Base-by-base conservation (phyloP, 2,113 vertebrate genomes). In the Serinus canaria region DNA sequence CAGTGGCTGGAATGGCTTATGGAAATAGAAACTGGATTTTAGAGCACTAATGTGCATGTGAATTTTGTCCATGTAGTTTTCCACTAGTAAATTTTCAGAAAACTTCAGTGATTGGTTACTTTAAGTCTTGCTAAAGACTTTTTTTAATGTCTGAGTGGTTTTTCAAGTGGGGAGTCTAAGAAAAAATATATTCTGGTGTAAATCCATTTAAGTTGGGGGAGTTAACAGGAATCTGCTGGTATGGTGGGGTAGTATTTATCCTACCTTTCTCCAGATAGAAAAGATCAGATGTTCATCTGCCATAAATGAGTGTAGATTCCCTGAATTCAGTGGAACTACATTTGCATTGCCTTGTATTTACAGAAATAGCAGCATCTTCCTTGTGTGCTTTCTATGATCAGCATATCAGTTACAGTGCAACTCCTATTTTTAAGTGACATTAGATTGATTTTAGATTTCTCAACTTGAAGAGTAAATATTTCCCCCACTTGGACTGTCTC, bases 341-440 rank as follows among this genome's bases (percentile, higher is more conserved):
- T 84, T 90, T 52, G 24, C 22, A 28, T 21, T 62, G 18, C 39
- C 56, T 82, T 66, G 9, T 80, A 31, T 46, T 79, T 69, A 64
- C 46, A 95, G 83, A 89, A 95, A 62, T 78, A 95, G 63, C 73
- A 70, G 47, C 53, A 8, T 68, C 66, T 60, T 82, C 63, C 31
- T 11, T 15, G 11, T 27, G 44, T 68, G 81, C 11, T 76, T 83
- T 87, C 87, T 58, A 1, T 46, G 74, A 69, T 87, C 77, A 85
- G 62, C 21, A 1, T 62, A 60, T 73, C 70, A 58, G 58, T 91
- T 68, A 78, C 8, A 7, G 49, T 17, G 31, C 1, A 2, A 35
- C 66, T 89, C 84, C 83, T 89, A 64, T 94, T 92, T 95, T 95
- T 91, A 95, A 89, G 87, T 85, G 93, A 85, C 82, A 88, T 76